phyloP scores from a whole-genome alignment of 2,888 invertebrate species.

The Meliscaeva auricollis region DNA sequence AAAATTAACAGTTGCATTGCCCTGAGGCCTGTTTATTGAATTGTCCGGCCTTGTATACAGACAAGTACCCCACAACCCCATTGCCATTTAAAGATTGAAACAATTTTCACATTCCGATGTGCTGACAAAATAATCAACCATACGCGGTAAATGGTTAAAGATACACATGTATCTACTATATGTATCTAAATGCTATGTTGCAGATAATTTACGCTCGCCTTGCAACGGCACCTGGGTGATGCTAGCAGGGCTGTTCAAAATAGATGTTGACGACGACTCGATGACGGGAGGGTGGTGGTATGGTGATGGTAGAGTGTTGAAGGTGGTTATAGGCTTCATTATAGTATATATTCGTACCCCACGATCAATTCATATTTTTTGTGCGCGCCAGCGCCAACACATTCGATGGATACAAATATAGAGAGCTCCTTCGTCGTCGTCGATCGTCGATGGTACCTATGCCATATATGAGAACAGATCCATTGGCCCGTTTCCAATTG shows the following conservation, averaged over 20 bases:
- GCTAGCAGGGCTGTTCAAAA: constrained; percentile 45
- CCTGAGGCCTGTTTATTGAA: background rate
- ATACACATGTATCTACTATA: constrained; percentile 49
- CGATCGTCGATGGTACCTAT: constrained; percentile 2
- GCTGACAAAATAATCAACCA: constrained; percentile 71
- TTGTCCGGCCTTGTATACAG: background rate
- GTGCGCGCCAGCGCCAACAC: constrained; percentile 13
- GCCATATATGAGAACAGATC: constrained; percentile 17
- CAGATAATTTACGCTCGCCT: constrained; percentile 69
- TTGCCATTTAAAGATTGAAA: constrained; percentile 59
- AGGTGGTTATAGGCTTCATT: constrained; percentile 52
- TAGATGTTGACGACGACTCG: constrained; percentile 10
- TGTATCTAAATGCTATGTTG: constrained; percentile 58
- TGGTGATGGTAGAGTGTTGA: background rate
- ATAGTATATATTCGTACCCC: constrained; percentile 54
- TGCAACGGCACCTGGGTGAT: constrained; percentile 70
- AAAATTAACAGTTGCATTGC: background rate
- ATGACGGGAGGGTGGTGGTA: constrained; percentile 14
- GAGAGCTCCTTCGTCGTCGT: constrained; percentile 18
- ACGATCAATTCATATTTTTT: constrained; percentile 63
- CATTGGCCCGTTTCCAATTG: constrained; percentile 45
- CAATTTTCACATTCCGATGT: constrained; percentile 72
- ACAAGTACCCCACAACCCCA: constrained; percentile 13
- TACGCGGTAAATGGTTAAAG: constrained; percentile 48
- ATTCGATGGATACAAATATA: no score